phyloP scores from a whole-genome alignment of 2,888 invertebrate species.

The Tridacna gigas region DNA sequence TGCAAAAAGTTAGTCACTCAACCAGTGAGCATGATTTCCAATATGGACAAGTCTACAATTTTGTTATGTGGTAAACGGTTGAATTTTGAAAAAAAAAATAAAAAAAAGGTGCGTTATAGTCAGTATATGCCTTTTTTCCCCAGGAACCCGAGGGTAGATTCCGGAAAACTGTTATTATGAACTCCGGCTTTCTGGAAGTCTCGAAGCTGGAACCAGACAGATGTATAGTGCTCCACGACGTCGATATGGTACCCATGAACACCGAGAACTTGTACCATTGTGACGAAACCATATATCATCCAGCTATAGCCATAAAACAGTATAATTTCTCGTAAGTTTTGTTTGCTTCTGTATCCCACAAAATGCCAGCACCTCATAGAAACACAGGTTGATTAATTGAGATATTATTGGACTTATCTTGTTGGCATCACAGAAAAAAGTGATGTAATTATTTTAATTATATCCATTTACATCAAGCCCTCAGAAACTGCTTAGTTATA shows the following conservation, averaged over 20 bases:
- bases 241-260: slow-evolving; percentile 23
- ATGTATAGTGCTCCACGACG: slow-evolving; percentile 19
- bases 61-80: no score
- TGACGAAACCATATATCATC: slow-evolving; percentile 14
- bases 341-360: background rate
- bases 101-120: background rate
- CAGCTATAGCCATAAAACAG: slow-evolving; percentile 22
- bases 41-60: no score
- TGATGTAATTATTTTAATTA: no score
- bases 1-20: no score
- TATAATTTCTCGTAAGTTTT: slow-evolving; percentile 21
- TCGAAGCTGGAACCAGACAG: slow-evolving; percentile 14
- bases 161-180: slow-evolving; percentile 17
- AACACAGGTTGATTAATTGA: no score
- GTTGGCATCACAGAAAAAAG: no score
- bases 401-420: no score
- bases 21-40: no score
- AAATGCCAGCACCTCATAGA: no score
- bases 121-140: background rate
- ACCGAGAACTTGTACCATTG: slow-evolving; percentile 7
- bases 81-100: no score
- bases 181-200: slow-evolving; percentile 14
- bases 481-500: no score
- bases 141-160: slow-evolving; percentile 19
- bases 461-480: no score